Percentiles rank a stretch among this genome's conserved stretches.
These are phyloP conservation scores for Ranitomeya variabilis DNA, from an alignment of 2,113 vertebrate species.

Conservation along the genomic window DNA sequence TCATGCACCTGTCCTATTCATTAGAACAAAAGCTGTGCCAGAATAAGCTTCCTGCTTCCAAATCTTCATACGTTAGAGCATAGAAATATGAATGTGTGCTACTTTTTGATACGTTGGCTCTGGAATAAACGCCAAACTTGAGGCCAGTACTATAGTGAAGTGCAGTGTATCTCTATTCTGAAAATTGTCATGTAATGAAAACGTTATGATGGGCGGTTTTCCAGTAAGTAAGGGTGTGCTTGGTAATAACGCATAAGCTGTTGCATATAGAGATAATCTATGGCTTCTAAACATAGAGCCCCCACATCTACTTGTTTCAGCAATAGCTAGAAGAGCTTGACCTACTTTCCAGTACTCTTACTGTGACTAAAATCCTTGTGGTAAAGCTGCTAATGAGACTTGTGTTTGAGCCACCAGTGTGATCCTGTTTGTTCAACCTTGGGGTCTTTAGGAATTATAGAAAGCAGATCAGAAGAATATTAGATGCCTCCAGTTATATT, in stretches of 20 bases:
- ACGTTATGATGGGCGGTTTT: background rate
- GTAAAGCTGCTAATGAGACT: slow-evolving; percentile 42
- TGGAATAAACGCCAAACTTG: too few species aligned
- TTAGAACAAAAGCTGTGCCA: too few species aligned
- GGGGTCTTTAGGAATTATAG: background rate
- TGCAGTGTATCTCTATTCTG: background rate
- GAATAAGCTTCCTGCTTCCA: too few species aligned
- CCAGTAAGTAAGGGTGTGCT: background rate
- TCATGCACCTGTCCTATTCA: too few species aligned
- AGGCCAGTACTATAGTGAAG: background rate
- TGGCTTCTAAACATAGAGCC: slow-evolving; percentile 7
- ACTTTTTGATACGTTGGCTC: too few species aligned
- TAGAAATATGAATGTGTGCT: too few species aligned
- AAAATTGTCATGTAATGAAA: background rate
- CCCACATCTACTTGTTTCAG: slow-evolving; percentile 3
- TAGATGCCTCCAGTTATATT: background rate
- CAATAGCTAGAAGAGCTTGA: slow-evolving; percentile 5
- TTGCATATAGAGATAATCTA: background rate
- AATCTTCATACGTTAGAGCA: too few species aligned
- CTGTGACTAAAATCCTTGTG: slow-evolving; percentile 29
- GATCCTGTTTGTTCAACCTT: slow-evolving; percentile 31
- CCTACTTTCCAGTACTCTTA: slow-evolving; percentile 22
- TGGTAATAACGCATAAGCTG: background rate
- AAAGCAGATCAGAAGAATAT: background rate
- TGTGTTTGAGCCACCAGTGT: background rate